These are phyloP conservation scores for Fragum fragum DNA, from an alignment of 2,888 invertebrate genomes.

Conservation along the genomic window DNA sequence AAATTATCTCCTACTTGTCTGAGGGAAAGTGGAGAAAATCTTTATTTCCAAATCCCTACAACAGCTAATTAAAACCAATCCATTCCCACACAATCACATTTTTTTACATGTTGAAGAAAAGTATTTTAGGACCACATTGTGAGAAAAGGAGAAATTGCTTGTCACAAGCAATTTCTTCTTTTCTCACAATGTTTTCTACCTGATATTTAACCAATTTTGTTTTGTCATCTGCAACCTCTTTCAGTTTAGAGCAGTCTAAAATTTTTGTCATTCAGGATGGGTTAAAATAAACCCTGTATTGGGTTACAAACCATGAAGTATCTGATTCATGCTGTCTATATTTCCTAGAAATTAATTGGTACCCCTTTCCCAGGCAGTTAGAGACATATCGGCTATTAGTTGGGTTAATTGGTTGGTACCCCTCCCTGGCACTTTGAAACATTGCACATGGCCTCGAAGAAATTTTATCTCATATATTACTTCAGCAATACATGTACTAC, in stretches of 20 bases:
- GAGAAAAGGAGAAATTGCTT: neutral
- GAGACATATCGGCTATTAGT: neutral
- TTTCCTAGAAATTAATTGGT: neutral
- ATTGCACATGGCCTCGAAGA: conserved; percentile 8
- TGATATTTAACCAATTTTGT: too few relatives aligned
- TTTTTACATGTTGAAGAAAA: neutral
- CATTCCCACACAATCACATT: neutral
- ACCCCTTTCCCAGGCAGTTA: neutral
- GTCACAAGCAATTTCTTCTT: neutral
- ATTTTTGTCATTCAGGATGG: too few relatives aligned
- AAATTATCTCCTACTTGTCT: too few relatives aligned
- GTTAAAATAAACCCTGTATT: too few relatives aligned
- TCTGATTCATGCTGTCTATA: neutral
- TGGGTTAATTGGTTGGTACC: conserved; percentile 9
- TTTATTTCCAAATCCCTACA: too few relatives aligned
- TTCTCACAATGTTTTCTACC: too few relatives aligned
- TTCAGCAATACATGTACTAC: too few relatives aligned
- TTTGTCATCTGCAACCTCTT: too few relatives aligned
- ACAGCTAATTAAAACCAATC: too few relatives aligned
- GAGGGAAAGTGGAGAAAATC: too few relatives aligned
- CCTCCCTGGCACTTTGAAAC: neutral
- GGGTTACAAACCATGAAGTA: too few relatives aligned
- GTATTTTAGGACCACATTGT: neutral
- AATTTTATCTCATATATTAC: neutral
- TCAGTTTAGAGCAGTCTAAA: too few relatives aligned